Evolutionary conservation across 92 coral and sea anemone species (phyloP).

Genomic region (Phymanthus crucifer): DNA sequence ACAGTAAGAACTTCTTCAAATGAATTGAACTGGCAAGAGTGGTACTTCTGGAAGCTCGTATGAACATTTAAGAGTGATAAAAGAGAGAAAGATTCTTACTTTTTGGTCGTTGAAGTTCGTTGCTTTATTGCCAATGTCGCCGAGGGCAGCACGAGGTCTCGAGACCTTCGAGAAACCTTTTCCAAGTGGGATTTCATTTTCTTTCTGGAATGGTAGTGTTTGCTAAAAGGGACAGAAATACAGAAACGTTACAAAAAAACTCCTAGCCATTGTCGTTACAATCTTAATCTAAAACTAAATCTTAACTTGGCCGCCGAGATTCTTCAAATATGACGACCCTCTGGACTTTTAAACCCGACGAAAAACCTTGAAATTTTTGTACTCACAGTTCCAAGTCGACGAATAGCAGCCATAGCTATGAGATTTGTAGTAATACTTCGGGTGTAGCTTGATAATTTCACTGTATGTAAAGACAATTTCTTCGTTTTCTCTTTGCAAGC

Average conservation of each 20-base stretch:
- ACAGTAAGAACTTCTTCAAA: too few relatives aligned
- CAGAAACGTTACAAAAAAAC: not conserved
- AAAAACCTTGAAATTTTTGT: not conserved
- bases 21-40: too few relatives aligned
- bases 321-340: too few relatives aligned
- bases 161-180: slow-evolving; percentile 35
- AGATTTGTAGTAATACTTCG: not conserved
- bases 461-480: not conserved
- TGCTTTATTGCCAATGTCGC: slow-evolving; percentile 87
- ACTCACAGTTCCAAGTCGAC: slow-evolving; percentile 91
- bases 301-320: too few relatives aligned
- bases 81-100: slow-evolving; percentile 17
- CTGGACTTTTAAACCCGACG: not conserved
- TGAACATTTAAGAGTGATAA: not conserved
- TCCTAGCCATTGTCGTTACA: too few relatives aligned
- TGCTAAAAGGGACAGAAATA: slow-evolving; percentile 40
- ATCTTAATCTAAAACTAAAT: too few relatives aligned
- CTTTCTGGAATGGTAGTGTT: slow-evolving; percentile 55
- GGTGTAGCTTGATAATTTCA: not conserved
- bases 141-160: slow-evolving; percentile 86
- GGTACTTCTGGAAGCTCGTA: not conserved
- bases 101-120: slow-evolving; percentile 33
- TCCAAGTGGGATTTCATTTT: slow-evolving; percentile 57
- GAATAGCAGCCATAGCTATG: slow-evolving; percentile 80
- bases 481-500: not conserved